Conservation (phyloP, 35 echinoderm and acorn worm species). For the Stichopus chloronotus region DNA sequence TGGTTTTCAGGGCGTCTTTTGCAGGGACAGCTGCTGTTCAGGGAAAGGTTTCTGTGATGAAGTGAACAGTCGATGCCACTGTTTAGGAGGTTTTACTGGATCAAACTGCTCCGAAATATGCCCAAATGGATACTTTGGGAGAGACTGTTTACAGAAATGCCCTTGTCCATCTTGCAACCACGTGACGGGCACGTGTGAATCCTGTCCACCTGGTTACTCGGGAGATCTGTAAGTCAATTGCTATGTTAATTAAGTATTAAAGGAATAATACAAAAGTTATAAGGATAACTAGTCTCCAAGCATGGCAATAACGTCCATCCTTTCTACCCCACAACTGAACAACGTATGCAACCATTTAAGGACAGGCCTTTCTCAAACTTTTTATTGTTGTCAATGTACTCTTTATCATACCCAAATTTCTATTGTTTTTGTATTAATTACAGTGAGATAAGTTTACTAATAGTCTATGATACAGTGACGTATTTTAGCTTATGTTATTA, state of each 20-base stretch:
- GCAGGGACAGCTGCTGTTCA: neutral
- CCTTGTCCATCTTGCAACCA: conserved; percentile 37
- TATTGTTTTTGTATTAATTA: too few species aligned
- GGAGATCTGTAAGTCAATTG: conserved; percentile 41
- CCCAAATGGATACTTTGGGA: conserved; percentile 22
- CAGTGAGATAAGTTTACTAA: too few species aligned
- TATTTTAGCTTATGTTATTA: too few species aligned
- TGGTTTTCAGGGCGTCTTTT: neutral
- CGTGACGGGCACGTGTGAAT: conserved; percentile 25
- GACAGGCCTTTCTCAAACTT: neutral
- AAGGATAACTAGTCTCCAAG: too few species aligned
- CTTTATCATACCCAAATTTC: too few species aligned
- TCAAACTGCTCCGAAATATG: neutral
- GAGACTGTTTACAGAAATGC: conserved; percentile 34
- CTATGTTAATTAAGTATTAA: neutral
- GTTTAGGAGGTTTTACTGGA: neutral
- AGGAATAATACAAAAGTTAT: too few species aligned
- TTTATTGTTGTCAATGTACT: neutral
- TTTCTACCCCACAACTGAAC: too few species aligned
- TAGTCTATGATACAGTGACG: too few species aligned
- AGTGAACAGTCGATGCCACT: neutral
- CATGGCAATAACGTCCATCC: neutral
- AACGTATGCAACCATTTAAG: neutral
- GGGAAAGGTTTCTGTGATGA: conserved; percentile 28
- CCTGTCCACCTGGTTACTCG: conserved; percentile 19